phyloP scores from a whole-genome alignment of 2,888 invertebrate genomes.

The Quadroppia sp. region DNA sequence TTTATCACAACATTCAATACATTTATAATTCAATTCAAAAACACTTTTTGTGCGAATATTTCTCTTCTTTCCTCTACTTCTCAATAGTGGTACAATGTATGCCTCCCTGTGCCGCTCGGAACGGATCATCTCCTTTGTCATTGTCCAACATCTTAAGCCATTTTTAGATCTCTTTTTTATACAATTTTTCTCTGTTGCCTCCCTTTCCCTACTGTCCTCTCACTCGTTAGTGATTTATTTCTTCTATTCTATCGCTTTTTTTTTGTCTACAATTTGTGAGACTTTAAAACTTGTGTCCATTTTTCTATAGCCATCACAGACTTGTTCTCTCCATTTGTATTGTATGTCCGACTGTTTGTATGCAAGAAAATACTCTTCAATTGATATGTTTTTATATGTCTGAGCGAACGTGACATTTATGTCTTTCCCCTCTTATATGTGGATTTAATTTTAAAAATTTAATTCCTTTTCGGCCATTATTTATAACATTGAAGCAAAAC shows the following conservation, averaged over 20 bases:
- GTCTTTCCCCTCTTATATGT: not conserved
- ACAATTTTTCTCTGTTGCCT: too few species aligned
- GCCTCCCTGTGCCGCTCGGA: conserved; percentile 16
- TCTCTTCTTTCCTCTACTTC: not conserved
- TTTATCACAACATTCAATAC: not conserved
- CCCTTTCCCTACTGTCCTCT: conserved; percentile 14
- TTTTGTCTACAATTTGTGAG: conserved; percentile 5
- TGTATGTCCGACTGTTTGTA: not conserved
- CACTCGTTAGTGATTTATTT: conserved; percentile 32
- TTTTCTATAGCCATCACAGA: not conserved
- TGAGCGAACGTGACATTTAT: conserved; percentile 8
- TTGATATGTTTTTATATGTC: not conserved
- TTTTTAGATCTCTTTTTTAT: not conserved
- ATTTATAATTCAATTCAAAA: not conserved
- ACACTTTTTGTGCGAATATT: not conserved
- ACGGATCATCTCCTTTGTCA: conserved; percentile 29
- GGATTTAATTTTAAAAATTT: conserved; percentile 12
- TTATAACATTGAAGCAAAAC: not conserved
- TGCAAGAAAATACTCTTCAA: conserved; percentile 17
- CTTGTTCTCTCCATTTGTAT: not conserved
- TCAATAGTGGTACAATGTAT: conserved; percentile 26
- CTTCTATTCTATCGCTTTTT: not conserved
- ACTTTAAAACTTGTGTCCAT: conserved; percentile 8
- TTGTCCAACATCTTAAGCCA: conserved; percentile 11
- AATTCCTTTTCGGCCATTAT: conserved; percentile 6